Evolutionary conservation across 2,113 vertebrate species (phyloP).

Genomic region (Platichthys flesus): DNA sequence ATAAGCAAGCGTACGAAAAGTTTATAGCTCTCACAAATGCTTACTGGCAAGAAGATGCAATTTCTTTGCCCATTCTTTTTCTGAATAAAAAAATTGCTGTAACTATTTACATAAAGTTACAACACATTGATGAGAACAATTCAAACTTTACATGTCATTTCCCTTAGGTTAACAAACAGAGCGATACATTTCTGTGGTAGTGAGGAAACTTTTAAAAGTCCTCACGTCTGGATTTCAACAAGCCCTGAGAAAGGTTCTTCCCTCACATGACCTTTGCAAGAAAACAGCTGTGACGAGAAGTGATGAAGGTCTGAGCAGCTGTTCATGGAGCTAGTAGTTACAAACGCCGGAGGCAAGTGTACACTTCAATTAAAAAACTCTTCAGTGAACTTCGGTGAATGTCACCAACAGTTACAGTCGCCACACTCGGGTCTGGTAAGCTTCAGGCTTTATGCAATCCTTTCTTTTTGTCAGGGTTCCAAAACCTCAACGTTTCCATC

Average conservation of each 20-base stretch:
- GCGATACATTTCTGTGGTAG: background rate
- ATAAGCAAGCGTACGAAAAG: conserved; percentile 8
- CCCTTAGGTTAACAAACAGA: background rate
- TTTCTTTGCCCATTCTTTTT: background rate
- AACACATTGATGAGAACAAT: background rate
- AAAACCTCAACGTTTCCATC: conserved; percentile 32
- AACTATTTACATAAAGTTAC: background rate
- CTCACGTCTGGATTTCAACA: conserved; percentile 2
- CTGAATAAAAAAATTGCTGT: background rate
- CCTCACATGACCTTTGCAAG: conserved; percentile 19
- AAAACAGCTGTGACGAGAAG: conserved; percentile 55
- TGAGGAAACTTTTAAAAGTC: background rate
- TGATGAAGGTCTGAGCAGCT: conserved; percentile 36
- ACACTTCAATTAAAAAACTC: background rate
- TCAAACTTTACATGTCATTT: background rate
- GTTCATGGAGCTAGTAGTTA: conserved; percentile 23
- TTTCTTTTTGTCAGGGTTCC: conserved; percentile 21
- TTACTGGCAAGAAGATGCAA: conserved; percentile 2
- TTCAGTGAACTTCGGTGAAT: conserved; percentile 23
- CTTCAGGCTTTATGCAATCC: conserved; percentile 1
- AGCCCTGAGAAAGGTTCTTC: conserved; percentile 2
- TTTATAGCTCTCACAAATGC: background rate
- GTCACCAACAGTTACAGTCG: conserved; percentile 23
- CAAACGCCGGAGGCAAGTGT: conserved; percentile 12
- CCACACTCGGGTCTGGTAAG: background rate